phyloP scores from a whole-genome alignment of 2,888 invertebrate species.

The Dolomedes plantarius region DNA sequence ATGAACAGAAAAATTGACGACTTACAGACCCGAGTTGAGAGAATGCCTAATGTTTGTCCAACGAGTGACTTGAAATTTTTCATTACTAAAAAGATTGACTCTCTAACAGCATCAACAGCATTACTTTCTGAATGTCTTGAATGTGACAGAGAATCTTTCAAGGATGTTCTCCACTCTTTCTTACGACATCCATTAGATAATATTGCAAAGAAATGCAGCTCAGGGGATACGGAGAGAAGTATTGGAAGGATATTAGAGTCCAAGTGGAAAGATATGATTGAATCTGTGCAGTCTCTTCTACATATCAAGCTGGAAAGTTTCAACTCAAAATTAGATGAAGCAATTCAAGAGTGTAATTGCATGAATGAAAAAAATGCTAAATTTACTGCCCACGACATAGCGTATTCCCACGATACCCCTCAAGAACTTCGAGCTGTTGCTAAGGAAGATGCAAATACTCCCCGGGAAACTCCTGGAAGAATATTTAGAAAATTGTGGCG shows the following conservation, averaged over 20 bases:
- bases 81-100: slow-evolving; percentile 60
- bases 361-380: not conserved
- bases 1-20: slow-evolving; percentile 65
- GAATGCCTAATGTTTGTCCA: slow-evolving; percentile 44
- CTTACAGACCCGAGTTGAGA: slow-evolving; percentile 52
- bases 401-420: slow-evolving; percentile 54
- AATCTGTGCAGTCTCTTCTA: slow-evolving; percentile 43
- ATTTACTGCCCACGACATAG: slow-evolving; percentile 48
- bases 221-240: slow-evolving; percentile 37
- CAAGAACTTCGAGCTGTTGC: slow-evolving; percentile 24
- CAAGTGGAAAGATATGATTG: slow-evolving; percentile 45
- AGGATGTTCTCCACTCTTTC: slow-evolving; percentile 51
- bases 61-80: slow-evolving; percentile 57
- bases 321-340: slow-evolving; percentile 27
- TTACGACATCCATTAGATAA: slow-evolving; percentile 53
- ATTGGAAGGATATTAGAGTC: slow-evolving; percentile 45
- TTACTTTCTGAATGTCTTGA: slow-evolving; percentile 59
- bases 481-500: slow-evolving; percentile 71
- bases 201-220: slow-evolving; percentile 49
- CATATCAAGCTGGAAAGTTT: slow-evolving; percentile 49
- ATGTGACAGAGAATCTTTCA: slow-evolving; percentile 56
- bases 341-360: slow-evolving; percentile 32
- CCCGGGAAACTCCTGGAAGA: slow-evolving; percentile 53
- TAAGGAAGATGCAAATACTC: slow-evolving; percentile 43
- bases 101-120: slow-evolving; percentile 49